A percentile compares a stretch with the other conserved stretches of the same genome.
phyloP scores from a whole-genome alignment of 2,888 invertebrate genomes.

The Eugnorisma glareosa region DNA sequence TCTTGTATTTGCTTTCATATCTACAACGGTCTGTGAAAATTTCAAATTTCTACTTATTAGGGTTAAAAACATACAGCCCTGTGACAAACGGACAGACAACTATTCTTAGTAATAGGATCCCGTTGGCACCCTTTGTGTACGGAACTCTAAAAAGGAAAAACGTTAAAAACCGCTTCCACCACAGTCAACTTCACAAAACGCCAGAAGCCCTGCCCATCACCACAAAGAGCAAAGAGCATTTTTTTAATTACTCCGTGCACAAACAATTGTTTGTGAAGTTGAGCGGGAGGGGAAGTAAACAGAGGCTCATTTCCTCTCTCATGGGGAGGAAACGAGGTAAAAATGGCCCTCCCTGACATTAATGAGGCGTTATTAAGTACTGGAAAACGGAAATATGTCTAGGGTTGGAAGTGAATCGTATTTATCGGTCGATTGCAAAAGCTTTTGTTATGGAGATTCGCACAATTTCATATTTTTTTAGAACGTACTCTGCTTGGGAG shows the following conservation, averaged over 20 bases:
- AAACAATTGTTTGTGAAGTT: slow-evolving; percentile 64
- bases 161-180: slow-evolving; percentile 26
- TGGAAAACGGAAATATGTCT: slow-evolving; percentile 49
- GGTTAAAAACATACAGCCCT: not conserved
- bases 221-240: slow-evolving; percentile 49
- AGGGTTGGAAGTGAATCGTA: slow-evolving; percentile 25
- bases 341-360: slow-evolving; percentile 58
- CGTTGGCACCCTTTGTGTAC: not conserved
- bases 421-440: slow-evolving; percentile 25
- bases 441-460: not conserved
- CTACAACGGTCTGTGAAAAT: not conserved
- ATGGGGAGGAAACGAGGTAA: slow-evolving; percentile 61
- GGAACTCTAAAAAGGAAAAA: slow-evolving; percentile 2
- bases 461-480: not conserved
- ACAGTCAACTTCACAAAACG: slow-evolving; percentile 22
- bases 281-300: slow-evolving; percentile 57
- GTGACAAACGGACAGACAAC: not conserved
- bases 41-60: not conserved
- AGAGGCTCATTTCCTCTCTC: slow-evolving; percentile 62
- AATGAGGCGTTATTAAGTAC: slow-evolving; percentile 66
- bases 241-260: slow-evolving; percentile 64
- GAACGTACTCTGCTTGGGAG: not conserved
- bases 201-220: slow-evolving; percentile 30
- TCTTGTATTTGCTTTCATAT: not conserved
- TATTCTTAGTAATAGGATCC: not conserved